A percentile compares a stretch with the other conserved stretches of the same genome.
phyloP scores from a whole-genome alignment of 2,113 vertebrate genomes.

The Toxotes jaculatrix region DNA sequence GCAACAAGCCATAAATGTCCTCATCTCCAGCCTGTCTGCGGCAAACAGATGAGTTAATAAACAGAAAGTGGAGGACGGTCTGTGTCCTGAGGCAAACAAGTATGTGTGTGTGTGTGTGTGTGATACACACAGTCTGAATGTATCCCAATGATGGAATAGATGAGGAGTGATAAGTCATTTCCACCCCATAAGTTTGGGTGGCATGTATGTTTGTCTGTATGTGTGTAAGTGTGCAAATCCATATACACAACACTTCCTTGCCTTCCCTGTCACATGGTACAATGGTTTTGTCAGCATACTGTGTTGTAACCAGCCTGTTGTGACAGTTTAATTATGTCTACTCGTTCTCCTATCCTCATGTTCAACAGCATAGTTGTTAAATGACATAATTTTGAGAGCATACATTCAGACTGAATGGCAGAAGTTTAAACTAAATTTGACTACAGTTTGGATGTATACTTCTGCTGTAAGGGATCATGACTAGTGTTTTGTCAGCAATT shows the following conservation, averaged over 20 bases:
- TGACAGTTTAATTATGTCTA: constrained; percentile 61
- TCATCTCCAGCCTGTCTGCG: constrained; percentile 62
- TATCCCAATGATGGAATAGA: constrained; percentile 32
- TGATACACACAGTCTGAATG: neutral
- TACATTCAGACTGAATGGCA: constrained; percentile 34
- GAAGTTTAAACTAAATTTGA: constrained; percentile 28
- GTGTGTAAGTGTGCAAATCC: constrained; percentile 2
- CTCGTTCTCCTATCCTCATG: constrained; percentile 19
- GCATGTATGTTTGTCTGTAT: constrained; percentile 11
- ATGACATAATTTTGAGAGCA: constrained; percentile 13
- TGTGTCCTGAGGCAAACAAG: constrained; percentile 58
- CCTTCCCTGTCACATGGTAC: neutral
- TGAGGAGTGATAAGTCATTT: constrained; percentile 46
- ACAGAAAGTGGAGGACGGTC: constrained; percentile 61
- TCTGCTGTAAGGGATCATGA: constrained; percentile 6
- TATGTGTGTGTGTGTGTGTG: constrained; percentile 2
- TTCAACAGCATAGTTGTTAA: constrained; percentile 37
- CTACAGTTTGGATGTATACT: constrained; percentile 12
- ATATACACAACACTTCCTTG: neutral
- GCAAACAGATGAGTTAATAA: constrained; percentile 78
- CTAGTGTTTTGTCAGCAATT: neutral
- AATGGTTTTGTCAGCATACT: constrained; percentile 32
- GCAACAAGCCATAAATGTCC: constrained; percentile 65
- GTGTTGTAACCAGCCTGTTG: constrained; percentile 41
- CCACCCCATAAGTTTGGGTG: neutral